Conservation (phyloP, 2,113 vertebrate genomes). For the Lanius ludovicianus region DNA sequence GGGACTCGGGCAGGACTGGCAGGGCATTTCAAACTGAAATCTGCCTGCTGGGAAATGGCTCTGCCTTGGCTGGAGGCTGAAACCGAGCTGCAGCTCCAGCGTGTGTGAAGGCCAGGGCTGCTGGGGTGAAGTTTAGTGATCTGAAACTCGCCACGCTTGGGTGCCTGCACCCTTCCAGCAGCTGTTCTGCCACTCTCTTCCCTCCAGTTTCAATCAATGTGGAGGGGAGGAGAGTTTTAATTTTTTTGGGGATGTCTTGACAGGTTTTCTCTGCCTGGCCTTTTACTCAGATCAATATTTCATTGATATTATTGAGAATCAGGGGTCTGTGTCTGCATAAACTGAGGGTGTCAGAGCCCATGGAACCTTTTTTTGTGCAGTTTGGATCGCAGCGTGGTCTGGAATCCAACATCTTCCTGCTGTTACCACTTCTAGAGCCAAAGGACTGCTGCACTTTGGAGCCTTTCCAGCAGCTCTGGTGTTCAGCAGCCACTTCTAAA, state of each 20-base stretch:
- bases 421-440: background rate
- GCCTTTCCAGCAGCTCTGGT: background rate
- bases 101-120: background rate
- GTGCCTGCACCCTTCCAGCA: background rate
- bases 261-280: background rate
- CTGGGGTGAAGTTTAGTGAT: background rate
- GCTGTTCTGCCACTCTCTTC: background rate
- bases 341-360: too few relatives aligned
- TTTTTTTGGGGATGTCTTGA: background rate
- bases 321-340: accelerated
- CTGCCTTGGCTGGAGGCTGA: background rate
- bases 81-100: background rate
- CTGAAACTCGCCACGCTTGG: background rate
- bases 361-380: background rate
- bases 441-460: background rate
- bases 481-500: background rate
- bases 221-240: background rate
- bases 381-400: accelerated
- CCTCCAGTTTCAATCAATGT: background rate
- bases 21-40: background rate
- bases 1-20: background rate
- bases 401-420: background rate
- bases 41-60: background rate
- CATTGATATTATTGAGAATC: accelerated
- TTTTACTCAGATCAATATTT: background rate